These are phyloP conservation scores for Melitaea cinxia DNA, from an alignment of 1,140 invertebrate species.

Conservation along the genomic window DNA sequence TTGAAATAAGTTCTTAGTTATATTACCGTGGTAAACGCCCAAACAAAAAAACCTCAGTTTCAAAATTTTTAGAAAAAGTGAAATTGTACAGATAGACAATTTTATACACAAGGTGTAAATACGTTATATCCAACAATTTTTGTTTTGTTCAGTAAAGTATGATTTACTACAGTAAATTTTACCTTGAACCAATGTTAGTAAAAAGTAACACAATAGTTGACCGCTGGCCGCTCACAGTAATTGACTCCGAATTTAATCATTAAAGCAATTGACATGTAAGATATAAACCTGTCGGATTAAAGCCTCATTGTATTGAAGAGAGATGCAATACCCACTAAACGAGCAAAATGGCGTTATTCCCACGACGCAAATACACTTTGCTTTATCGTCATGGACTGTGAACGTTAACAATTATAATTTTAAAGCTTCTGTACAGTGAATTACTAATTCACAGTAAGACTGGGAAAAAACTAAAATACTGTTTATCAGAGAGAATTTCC, in stretches of 20 bases:
- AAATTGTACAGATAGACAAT: too few species aligned
- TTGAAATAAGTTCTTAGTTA: too few species aligned
- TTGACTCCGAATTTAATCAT: slow-evolving; percentile 13
- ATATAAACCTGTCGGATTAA: slow-evolving; percentile 23
- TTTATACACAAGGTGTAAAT: too few species aligned
- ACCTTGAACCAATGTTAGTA: slow-evolving; percentile 9
- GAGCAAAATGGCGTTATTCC: slow-evolving; percentile 25
- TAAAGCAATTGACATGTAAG: slow-evolving; percentile 22
- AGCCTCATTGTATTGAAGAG: slow-evolving; percentile 26
- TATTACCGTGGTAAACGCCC: too few species aligned
- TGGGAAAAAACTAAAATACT: background rate
- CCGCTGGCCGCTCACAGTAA: background rate
- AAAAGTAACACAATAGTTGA: background rate
- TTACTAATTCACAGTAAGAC: slow-evolving; percentile 3
- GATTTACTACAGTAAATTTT: background rate
- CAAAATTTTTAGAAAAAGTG: too few species aligned
- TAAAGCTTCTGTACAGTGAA: background rate
- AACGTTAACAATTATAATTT: slow-evolving; percentile 8
- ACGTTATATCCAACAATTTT: too few species aligned
- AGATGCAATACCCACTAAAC: slow-evolving; percentile 18
- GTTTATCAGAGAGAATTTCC: background rate
- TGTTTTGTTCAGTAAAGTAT: too few species aligned
- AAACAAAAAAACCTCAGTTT: too few species aligned
- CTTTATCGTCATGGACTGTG: slow-evolving; percentile 23
- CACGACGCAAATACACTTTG: slow-evolving; percentile 18